Evolutionary conservation across 2,113 vertebrate species (phyloP).

Genomic region (Nipponia nippon): DNA sequence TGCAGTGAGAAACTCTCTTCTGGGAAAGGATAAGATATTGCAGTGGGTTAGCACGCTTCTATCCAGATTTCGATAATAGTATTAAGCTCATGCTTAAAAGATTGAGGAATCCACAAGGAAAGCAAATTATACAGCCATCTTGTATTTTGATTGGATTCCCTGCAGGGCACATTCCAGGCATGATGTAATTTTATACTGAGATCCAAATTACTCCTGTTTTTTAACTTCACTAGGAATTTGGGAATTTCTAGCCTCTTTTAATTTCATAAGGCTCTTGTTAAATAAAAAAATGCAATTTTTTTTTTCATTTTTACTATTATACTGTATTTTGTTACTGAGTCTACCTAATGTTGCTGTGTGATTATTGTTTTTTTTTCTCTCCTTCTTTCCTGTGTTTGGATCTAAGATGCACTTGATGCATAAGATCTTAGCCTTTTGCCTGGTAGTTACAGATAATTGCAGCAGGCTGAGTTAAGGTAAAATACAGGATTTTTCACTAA

Average conservation of each 20-base stretch:
- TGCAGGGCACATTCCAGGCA: background rate
- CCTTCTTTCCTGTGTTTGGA: background rate
- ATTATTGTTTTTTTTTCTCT: background rate
- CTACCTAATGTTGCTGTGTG: background rate
- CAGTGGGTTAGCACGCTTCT: background rate
- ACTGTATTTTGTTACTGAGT: background rate
- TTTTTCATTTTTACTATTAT: background rate
- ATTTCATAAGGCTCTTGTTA: background rate
- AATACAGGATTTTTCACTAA: background rate
- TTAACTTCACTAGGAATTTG: background rate
- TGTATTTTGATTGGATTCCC: background rate
- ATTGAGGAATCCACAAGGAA: background rate
- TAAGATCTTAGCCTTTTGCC: background rate
- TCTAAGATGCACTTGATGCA: background rate
- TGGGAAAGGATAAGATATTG: background rate
- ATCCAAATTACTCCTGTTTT: background rate
- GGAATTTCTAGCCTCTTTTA: background rate
- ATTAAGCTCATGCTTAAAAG: background rate
- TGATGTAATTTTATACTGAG: background rate
- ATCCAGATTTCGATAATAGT: background rate
- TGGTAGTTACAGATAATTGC: background rate
- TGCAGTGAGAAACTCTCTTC: background rate
- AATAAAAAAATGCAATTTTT: background rate
- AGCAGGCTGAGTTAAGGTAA: background rate
- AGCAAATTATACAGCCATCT: background rate